Percentiles rank a stretch among this genome's conserved stretches.
These are phyloP conservation scores for Gephyroberyx darwinii DNA, from an alignment of 2,797 vertebrate genomes.

Conservation along the genomic window DNA sequence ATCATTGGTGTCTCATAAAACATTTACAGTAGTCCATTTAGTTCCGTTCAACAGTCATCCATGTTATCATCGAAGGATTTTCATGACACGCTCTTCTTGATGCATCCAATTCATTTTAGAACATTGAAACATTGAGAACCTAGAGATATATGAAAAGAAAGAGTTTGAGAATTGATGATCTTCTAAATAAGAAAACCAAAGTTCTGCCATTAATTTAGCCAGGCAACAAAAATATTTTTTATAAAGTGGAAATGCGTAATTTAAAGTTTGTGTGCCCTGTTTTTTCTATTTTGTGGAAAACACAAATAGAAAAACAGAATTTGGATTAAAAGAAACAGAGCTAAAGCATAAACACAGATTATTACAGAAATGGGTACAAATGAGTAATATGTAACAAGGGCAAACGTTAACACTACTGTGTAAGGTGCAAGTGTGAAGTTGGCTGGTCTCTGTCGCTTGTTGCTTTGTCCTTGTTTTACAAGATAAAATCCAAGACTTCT, in stretches of 20 bases:
- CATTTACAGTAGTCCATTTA: constrained; percentile 52
- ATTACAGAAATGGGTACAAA: no score
- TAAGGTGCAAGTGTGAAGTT: no score
- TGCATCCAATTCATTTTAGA: constrained; percentile 85
- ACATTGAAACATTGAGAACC: constrained; percentile 99
- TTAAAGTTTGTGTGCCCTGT: not conserved
- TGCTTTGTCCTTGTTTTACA: no score
- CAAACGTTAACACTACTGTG: no score
- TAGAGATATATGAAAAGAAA: constrained; percentile 59
- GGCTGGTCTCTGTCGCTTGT: no score
- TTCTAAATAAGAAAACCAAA: not conserved
- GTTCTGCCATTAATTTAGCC: not conserved
- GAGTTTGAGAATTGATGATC: not conserved
- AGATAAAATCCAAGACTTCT: no score
- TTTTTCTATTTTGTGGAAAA: constrained; percentile 3
- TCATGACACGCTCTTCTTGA: constrained; percentile 73
- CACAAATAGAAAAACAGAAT: no score
- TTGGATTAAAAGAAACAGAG: no score
- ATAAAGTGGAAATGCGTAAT: not conserved
- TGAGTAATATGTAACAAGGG: no score
- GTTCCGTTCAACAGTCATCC: constrained; percentile 47
- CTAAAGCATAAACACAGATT: no score
- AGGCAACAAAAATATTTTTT: not conserved
- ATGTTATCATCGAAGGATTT: constrained; percentile 30
- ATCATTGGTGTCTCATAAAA: constrained; percentile 66